Conservation (phyloP, 2,113 vertebrate genomes). For the Podarcis raffonei region DNA sequence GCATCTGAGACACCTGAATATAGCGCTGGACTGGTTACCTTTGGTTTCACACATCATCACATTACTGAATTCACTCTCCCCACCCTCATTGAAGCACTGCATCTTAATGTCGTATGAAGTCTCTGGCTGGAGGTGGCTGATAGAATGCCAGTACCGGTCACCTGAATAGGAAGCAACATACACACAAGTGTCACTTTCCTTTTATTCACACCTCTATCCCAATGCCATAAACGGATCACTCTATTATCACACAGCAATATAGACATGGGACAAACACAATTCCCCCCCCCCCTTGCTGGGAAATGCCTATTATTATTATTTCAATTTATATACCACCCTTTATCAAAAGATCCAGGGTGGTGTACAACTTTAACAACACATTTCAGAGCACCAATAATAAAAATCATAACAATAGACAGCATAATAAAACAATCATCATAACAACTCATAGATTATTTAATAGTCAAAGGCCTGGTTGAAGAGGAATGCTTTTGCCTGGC, state of each 20-base stretch:
- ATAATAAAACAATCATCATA: too few species aligned
- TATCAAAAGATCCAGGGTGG: too few species aligned
- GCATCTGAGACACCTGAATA: not conserved
- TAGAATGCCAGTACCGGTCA: slow-evolving; percentile 94
- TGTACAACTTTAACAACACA: too few species aligned
- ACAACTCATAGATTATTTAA: too few species aligned
- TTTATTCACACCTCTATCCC: not conserved
- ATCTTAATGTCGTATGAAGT: slow-evolving; percentile 98
- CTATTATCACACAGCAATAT: not conserved
- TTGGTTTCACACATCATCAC: slow-evolving; percentile 98
- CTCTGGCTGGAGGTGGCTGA: slow-evolving; percentile 94
- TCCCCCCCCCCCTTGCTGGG: too few species aligned
- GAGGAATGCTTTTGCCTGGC: too few species aligned
- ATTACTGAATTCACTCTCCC: slow-evolving; percentile 95
- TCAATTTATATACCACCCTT: too few species aligned
- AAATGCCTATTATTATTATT: too few species aligned
- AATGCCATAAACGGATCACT: not conserved
- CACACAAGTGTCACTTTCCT: fast-evolving
- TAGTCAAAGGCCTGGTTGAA: too few species aligned
- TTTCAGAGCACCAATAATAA: too few species aligned
- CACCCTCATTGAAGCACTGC: slow-evolving; percentile 97
- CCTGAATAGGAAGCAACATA: slow-evolving; percentile 55
- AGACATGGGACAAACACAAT: not conserved
- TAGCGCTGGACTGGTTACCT: slow-evolving; percentile 72
- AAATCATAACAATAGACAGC: too few species aligned